phyloP scores from a whole-genome alignment of 2,797 vertebrate species.

The Chaetodon trifasciatus region DNA sequence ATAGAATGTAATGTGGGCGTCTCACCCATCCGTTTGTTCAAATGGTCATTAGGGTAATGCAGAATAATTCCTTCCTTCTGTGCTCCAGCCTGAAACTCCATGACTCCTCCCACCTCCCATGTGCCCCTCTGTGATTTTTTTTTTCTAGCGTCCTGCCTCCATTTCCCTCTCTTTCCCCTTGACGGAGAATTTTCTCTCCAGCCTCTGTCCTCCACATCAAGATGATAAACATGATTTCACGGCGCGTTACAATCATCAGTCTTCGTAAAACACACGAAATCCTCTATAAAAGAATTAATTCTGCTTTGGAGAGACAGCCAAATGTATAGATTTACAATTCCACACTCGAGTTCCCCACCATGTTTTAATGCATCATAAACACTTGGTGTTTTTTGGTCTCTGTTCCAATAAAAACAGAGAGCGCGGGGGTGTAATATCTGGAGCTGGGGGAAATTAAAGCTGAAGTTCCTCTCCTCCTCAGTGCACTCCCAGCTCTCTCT shows the following conservation, averaged over 20 bases:
- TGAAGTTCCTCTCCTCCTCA: conserved; percentile 82
- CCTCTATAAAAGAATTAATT: conserved; percentile 74
- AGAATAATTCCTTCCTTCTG: conserved; percentile 73
- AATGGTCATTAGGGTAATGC: conserved; percentile 77
- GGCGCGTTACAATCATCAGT: conserved; percentile 64
- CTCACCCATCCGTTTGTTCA: conserved; percentile 71
- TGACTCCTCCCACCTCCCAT: conserved; percentile 51
- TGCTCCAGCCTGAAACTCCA: conserved; percentile 56
- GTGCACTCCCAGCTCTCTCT: conserved; percentile 58
- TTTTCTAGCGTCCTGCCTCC: conserved; percentile 28
- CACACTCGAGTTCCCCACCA: conserved; percentile 68
- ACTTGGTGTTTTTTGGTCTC: conserved; percentile 84
- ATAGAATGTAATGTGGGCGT: conserved; percentile 77
- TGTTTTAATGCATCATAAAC: conserved; percentile 87
- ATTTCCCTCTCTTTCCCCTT: conserved; percentile 29
- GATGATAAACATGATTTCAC: conserved; percentile 76
- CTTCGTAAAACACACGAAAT: conserved; percentile 73
- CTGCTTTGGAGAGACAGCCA: conserved; percentile 65
- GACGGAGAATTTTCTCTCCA: conserved; percentile 26
- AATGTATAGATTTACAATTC: conserved; percentile 82
- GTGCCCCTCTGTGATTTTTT: conserved; percentile 28
- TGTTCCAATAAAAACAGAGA: conserved; percentile 84
- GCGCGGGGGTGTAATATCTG: conserved; percentile 84
- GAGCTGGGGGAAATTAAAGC: conserved; percentile 87
- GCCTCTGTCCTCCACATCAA: conserved; percentile 46